Conservation (phyloP, 1,140 invertebrate genomes). For the Heliconius melpomene region DNA sequence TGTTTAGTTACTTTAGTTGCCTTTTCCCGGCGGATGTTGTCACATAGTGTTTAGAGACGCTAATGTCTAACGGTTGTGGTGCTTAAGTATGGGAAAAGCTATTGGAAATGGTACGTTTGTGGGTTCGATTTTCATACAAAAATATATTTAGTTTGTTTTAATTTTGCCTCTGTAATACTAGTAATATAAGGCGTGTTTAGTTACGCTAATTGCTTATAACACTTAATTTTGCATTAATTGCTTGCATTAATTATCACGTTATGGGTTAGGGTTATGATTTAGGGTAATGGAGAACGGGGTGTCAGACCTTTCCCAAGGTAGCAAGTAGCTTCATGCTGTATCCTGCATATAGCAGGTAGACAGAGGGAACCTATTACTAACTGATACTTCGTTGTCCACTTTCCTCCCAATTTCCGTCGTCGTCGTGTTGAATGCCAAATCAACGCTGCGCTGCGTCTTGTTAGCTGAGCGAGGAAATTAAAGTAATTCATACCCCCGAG, state of each 20-base stretch:
- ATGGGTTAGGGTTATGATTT: too few species aligned
- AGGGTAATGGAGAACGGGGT: too few species aligned
- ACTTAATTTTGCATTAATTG: too few species aligned
- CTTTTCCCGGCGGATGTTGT: not conserved
- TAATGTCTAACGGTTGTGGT: not conserved
- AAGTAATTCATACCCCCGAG: not conserved
- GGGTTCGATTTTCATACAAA: too few species aligned
- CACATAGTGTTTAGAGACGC: conserved; percentile 1
- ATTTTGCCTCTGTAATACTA: too few species aligned
- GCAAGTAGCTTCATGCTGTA: not conserved
- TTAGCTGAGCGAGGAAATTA: not conserved
- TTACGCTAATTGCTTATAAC: too few species aligned
- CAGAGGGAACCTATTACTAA: not conserved
- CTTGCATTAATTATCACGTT: too few species aligned
- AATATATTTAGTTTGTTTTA: too few species aligned
- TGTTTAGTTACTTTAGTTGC: not conserved
- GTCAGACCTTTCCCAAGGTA: too few species aligned
- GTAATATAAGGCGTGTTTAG: too few species aligned
- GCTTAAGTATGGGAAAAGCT: not conserved
- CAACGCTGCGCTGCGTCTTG: not conserved
- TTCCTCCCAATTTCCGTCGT: not conserved
- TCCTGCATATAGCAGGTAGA: not conserved
- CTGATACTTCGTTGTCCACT: not conserved
- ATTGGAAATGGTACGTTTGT: not conserved
- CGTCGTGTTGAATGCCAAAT: not conserved